phyloP scores from a whole-genome alignment of 2,797 vertebrate genomes.

The Characodon lateralis region DNA sequence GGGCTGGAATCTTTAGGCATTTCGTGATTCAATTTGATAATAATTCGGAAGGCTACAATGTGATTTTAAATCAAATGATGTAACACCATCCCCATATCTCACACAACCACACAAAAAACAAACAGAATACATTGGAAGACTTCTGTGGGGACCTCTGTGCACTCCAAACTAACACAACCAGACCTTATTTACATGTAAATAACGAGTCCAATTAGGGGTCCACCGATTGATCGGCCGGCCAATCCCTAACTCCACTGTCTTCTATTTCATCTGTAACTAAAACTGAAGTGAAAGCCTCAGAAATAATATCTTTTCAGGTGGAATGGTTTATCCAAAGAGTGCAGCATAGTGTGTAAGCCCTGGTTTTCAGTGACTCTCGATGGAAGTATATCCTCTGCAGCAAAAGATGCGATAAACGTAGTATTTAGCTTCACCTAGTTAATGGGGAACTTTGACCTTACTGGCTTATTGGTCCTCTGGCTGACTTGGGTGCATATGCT shows the following conservation, averaged over 20 bases:
- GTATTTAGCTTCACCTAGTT: neutral
- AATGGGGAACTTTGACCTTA: neutral
- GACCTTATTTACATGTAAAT: neutral
- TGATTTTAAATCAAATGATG: too few relatives aligned
- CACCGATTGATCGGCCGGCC: too few relatives aligned
- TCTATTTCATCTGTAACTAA: neutral
- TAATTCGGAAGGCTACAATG: too few relatives aligned
- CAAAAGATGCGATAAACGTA: neutral
- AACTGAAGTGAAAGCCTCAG: neutral
- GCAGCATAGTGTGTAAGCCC: neutral
- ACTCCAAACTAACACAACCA: neutral
- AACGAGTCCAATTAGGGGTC: neutral
- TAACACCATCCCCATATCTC: too few relatives aligned
- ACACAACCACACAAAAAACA: too few relatives aligned
- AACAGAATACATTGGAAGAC: too few relatives aligned
- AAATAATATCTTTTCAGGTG: neutral
- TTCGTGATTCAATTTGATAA: too few relatives aligned
- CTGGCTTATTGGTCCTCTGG: neutral
- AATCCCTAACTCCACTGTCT: too few relatives aligned
- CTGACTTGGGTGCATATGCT: neutral
- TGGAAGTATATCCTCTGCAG: neutral
- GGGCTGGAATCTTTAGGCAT: too few relatives aligned
- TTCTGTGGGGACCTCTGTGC: neutral
- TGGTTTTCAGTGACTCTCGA: neutral
- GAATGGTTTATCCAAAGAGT: neutral